Evolutionary conservation across 2,888 invertebrate species (phyloP).

Genomic region (Rhagophthalmus giganteus): DNA sequence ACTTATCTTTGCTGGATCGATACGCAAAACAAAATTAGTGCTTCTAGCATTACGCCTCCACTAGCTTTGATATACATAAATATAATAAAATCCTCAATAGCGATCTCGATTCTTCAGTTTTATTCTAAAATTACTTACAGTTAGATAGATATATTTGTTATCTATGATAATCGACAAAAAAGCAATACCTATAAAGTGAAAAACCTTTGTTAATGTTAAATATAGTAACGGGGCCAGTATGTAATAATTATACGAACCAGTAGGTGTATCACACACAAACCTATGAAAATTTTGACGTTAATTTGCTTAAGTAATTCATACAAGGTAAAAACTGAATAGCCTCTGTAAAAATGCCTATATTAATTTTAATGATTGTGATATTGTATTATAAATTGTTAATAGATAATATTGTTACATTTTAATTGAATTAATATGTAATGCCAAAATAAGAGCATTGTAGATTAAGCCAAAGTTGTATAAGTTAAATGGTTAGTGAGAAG

Average conservation of each 20-base stretch:
- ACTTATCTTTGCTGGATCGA: too few species aligned
- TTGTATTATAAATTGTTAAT: slow-evolving; percentile 32
- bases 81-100: too few species aligned
- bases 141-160: too few species aligned
- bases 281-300: slow-evolving; percentile 6
- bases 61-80: too few species aligned
- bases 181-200: slow-evolving; percentile 21
- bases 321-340: slow-evolving; percentile 20
- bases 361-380: slow-evolving; percentile 30
- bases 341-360: slow-evolving; percentile 28
- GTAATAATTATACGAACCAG: slow-evolving; percentile 14
- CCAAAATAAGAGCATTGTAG: slow-evolving; percentile 29
- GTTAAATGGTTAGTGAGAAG: slow-evolving; percentile 31
- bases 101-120: too few species aligned
- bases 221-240: slow-evolving; percentile 27
- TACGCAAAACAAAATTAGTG: background rate
- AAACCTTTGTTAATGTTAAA: slow-evolving; percentile 18
- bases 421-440: slow-evolving; percentile 30
- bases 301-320: slow-evolving; percentile 19
- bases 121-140: too few species aligned
- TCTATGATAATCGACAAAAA: too few species aligned
- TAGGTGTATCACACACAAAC: slow-evolving; percentile 17
- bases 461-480: slow-evolving; percentile 31
- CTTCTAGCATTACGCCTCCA: slow-evolving; percentile 1
- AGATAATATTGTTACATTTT: slow-evolving; percentile 31